Conservation (phyloP, 2,888 invertebrate species). For the Meiosimyza platycephala region DNA sequence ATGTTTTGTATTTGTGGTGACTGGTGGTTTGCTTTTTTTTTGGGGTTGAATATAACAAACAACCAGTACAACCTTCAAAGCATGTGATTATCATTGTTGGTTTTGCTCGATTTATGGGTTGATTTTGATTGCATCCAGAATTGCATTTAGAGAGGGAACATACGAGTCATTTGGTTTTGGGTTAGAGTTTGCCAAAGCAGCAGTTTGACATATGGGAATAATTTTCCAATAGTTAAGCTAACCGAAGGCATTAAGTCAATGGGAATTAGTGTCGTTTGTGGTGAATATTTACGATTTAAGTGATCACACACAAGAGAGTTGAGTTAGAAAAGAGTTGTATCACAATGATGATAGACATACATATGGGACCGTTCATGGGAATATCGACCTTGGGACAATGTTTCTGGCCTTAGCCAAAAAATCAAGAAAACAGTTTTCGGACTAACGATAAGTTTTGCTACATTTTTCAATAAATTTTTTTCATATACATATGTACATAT, state of each 20-base stretch:
- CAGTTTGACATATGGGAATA: slow-evolving; percentile 56
- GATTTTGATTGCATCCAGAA: slow-evolving; percentile 28
- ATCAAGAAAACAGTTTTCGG: too few relatives aligned
- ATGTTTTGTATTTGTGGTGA: slow-evolving; percentile 5
- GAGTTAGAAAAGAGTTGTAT: too few relatives aligned
- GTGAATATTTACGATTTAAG: slow-evolving; percentile 24
- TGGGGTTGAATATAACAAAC: neutral
- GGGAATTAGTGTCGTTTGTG: slow-evolving; percentile 40
- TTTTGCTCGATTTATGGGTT: slow-evolving; percentile 47
- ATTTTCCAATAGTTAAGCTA: slow-evolving; percentile 58
- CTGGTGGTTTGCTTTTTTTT: neutral
- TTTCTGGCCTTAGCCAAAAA: too few relatives aligned
- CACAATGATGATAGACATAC: too few relatives aligned
- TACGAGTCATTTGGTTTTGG: neutral
- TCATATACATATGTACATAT: too few relatives aligned
- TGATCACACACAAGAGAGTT: too few relatives aligned
- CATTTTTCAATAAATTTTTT: too few relatives aligned
- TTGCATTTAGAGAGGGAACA: slow-evolving; percentile 7
- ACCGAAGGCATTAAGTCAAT: slow-evolving; percentile 42
- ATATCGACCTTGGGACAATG: too few relatives aligned
- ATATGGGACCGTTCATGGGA: too few relatives aligned
- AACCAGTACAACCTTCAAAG: neutral
- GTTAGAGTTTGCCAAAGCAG: too few relatives aligned
- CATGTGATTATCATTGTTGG: slow-evolving; percentile 41
- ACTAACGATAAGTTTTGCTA: too few relatives aligned